Evolutionary conservation across 2,113 vertebrate species (phyloP), one percentile per base, ranked within the genome.

Genomic region (Paradisaea rubra): DNA sequence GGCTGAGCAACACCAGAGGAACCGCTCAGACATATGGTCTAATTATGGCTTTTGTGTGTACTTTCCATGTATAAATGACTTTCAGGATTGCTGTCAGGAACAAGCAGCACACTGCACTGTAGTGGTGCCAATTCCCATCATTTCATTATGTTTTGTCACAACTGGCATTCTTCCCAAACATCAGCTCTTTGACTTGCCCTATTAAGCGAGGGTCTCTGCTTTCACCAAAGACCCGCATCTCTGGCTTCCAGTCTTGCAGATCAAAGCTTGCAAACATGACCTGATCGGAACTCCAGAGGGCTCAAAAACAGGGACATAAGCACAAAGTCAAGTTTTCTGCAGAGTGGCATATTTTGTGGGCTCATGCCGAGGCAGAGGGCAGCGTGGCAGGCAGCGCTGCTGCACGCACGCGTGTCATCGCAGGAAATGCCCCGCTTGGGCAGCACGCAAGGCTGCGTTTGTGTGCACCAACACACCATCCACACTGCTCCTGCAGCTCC

Each of bases 361-460:
- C 22, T 39, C 21, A 5, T 12, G 20, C 68, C 21, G 1, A 2
- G 44, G 73, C 22, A 59, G 33, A 4, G 3, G 64, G 37, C 15
- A 2, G 41, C 2, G 7, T 0, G 0, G 64, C 18, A 11, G 54
- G 52, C 56, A 35, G 45, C 2, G 30, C 22, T 52, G 33, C 71
- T 31, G 42, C 66, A 24, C 0, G 0, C 8, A 10, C 28, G 3
- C 0, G 0, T 9, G 8, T 1, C 1, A 1, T 7, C 0, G 4
- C 2, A 1, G 39, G 41, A 39, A 60, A 76, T 8, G 44, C 18
- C 8, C 31, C 0, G 0, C 24, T 14, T 8, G 12, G 8, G 60
- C 35, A 47, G 33, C 3, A 0, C 8, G 60, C 39, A 50, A 13
- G n/a, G 72, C 44, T 86, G 80, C 49, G 13, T 7, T 18, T 0